Evolutionary conservation across 2,888 invertebrate species (phyloP).

Genomic region (Tinea trinotella): DNA sequence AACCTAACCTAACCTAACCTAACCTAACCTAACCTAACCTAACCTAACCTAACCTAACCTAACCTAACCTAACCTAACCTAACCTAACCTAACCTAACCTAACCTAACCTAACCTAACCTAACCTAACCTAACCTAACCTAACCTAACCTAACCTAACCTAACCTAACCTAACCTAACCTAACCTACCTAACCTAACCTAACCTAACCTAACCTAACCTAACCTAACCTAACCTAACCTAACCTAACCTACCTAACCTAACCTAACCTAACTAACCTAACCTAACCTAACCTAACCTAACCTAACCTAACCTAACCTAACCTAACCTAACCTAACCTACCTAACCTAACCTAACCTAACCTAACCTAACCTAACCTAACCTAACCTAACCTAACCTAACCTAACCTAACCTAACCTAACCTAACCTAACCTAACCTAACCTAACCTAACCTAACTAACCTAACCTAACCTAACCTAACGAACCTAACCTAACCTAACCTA

Average conservation of each 20-base stretch:
- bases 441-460: conserved; percentile 27
- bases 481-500: conserved; percentile 27
- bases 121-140: conserved; percentile 1
- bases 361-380: conserved; percentile 22
- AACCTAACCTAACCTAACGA: conserved; percentile 24
- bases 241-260: too few species aligned
- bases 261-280: conserved; percentile 26
- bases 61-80: too few species aligned
- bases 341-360: not conserved
- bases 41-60: too few species aligned
- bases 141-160: conserved; percentile 21
- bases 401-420: conserved; percentile 24
- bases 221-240: conserved; percentile 22
- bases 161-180: conserved; percentile 21
- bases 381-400: conserved; percentile 24
- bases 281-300: conserved; percentile 22
- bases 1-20: too few species aligned
- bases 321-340: too few species aligned
- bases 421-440: conserved; percentile 25
- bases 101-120: conserved; percentile 8
- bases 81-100: too few species aligned
- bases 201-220: conserved; percentile 22
- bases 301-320: conserved; percentile 19
- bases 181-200: too few species aligned
- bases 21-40: too few species aligned